phyloP scores from a whole-genome alignment of 2,113 vertebrate genomes.

The Ivindomyrus marchei region DNA sequence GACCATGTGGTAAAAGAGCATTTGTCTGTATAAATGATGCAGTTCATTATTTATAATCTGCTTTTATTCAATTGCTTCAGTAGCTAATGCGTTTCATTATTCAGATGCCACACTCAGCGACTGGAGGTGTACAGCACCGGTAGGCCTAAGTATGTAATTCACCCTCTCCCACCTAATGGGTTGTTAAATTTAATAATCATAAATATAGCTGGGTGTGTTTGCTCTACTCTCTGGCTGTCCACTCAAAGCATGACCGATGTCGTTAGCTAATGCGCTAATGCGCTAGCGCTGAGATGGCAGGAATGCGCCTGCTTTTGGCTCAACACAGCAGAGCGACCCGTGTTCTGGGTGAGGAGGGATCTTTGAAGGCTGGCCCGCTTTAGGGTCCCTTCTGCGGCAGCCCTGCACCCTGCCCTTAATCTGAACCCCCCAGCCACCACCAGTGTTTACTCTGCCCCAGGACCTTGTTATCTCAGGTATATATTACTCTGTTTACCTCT shows the following conservation, averaged over 20 bases:
- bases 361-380: background rate
- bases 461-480: background rate
- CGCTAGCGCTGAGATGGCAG: background rate
- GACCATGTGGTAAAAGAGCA: background rate
- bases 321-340: background rate
- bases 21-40: background rate
- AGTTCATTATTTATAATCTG: background rate
- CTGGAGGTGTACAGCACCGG: background rate
- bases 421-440: background rate
- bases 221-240: background rate
- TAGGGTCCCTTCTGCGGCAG: background rate
- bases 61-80: background rate
- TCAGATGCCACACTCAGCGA: background rate
- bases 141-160: background rate
- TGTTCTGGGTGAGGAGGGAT: background rate
- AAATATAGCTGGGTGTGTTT: background rate
- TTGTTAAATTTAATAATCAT: constrained; percentile 14
- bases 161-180: background rate
- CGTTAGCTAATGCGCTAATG: background rate
- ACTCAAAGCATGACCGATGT: background rate
- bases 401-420: background rate
- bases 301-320: background rate
- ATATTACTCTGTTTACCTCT: background rate
- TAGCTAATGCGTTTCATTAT: background rate
- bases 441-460: background rate